phyloP scores from a whole-genome alignment of 2,797 vertebrate genomes.

The Cyclopterus lumpus region DNA sequence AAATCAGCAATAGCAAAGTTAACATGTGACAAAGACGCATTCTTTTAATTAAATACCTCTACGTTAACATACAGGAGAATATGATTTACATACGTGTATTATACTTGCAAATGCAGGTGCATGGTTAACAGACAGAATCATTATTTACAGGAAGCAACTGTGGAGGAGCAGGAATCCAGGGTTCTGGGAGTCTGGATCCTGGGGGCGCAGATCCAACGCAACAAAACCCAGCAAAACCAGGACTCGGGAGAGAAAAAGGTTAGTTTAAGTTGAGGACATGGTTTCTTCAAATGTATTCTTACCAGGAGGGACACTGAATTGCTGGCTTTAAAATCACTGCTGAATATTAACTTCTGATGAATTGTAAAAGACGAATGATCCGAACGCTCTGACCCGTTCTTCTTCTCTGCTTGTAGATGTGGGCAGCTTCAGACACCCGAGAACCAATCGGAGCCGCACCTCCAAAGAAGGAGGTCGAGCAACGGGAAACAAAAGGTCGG shows the following conservation, averaged over 20 bases:
- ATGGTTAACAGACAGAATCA: not conserved
- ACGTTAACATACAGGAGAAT: not conserved
- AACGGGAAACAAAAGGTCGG: slow-evolving; percentile 62
- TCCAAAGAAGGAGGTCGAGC: slow-evolving; percentile 47
- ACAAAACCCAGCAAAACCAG: slow-evolving; percentile 27
- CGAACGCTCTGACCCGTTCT: not conserved
- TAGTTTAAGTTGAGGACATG: not conserved
- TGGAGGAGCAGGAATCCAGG: slow-evolving; percentile 26
- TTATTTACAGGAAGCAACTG: slow-evolving; percentile 37
- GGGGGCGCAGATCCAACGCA: slow-evolving; percentile 11
- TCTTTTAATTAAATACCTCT: not conserved
- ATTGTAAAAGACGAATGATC: not conserved
- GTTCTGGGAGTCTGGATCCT: slow-evolving; percentile 37
- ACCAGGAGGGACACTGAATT: not conserved
- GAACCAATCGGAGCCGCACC: slow-evolving; percentile 22
- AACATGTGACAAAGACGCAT: not conserved
- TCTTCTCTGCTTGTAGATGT: slow-evolving; percentile 24
- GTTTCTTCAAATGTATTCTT: not conserved
- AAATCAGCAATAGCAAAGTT: not conserved
- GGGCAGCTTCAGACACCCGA: slow-evolving; percentile 20
- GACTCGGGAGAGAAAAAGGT: slow-evolving; percentile 48
- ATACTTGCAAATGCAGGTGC: not conserved
- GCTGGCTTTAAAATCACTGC: not conserved
- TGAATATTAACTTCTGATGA: not conserved
- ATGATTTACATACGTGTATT: not conserved